phyloP scores from a whole-genome alignment of 1,140 invertebrate species.

The Lasioglossum albipes region DNA sequence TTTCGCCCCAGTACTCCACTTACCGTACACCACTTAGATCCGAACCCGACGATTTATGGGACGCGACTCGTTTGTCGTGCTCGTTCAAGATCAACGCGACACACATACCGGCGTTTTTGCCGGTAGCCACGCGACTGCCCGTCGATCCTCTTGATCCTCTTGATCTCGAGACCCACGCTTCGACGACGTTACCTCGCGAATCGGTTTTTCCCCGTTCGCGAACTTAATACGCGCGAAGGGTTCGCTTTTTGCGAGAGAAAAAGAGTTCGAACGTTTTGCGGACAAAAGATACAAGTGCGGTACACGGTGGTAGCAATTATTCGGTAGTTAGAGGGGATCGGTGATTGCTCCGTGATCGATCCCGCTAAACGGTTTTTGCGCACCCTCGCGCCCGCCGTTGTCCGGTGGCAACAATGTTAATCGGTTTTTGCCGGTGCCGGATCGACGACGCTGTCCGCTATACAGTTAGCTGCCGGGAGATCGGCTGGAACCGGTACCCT shows the following conservation, averaged over 20 bases:
- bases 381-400: too few species aligned
- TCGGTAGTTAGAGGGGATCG: neutral
- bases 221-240: too few species aligned
- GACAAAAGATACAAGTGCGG: too few species aligned
- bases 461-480: conserved; percentile 56
- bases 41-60: conserved; percentile 69
- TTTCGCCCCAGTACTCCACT: conserved; percentile 78
- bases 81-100: conserved; percentile 40
- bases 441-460: neutral
- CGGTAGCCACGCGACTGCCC: neutral
- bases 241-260: too few species aligned
- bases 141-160: neutral
- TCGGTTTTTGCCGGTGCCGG: too few species aligned
- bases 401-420: neutral
- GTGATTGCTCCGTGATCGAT: neutral
- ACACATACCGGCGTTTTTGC: conserved; percentile 47
- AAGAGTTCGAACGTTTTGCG: too few species aligned
- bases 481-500: conserved; percentile 53
- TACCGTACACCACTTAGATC: conserved; percentile 68
- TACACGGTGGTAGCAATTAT: neutral
- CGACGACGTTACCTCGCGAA: too few species aligned
- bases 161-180: neutral
- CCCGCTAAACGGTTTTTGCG: neutral
- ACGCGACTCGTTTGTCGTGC: conserved; percentile 58
- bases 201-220: too few species aligned